Evolutionary conservation across 2,113 vertebrate species (phyloP), one percentile per base, ranked within the genome.

Genomic region (Macrotus californicus): DNA sequence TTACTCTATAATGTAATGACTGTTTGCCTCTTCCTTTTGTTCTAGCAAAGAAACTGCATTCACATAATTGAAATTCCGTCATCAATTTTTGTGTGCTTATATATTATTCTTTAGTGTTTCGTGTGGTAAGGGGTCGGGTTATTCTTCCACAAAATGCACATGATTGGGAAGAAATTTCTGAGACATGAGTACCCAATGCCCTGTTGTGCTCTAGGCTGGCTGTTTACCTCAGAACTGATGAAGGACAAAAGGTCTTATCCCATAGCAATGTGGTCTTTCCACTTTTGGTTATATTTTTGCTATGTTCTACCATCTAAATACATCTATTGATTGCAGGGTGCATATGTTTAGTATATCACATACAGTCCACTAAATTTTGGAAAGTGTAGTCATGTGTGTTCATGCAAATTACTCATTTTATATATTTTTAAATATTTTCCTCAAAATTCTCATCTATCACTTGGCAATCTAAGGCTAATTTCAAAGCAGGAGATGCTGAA

Each of bases 281-380:
- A 96, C 82, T 97, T 97, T 94, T 70, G 43, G 26, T 96, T 98
- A 97, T 95, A 97, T 84, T 70, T 12, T 98, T 97, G 96, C 96
- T 98, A 98, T 96, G 85, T 97, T 97, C 97, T 98, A 98, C 81
- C 96, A 97, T 94, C 97, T 98, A 98, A 98, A 98, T 98, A 97
- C 94, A 97, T 96, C 98, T 97, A 96, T 97, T 97, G 91, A 94
- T 98, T 98, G 98, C 82, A 98, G 95, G 95, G 96, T 97, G 87
- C 98, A 97, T 97, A 96, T 96, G 90, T 97, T 98, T 98, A 98
- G 95, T 97, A 98, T 98, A 97, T 97, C 98, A 98, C 96, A 96
- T 97, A 98, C 85, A 97, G 94, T 97, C 50, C 92, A 97, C 96
- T 98, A 98, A 93, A 91, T 97, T 98, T 98, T 97, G 96, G 97